Conservation (phyloP, 1,140 invertebrate genomes). For the Papilio dardanus region DNA sequence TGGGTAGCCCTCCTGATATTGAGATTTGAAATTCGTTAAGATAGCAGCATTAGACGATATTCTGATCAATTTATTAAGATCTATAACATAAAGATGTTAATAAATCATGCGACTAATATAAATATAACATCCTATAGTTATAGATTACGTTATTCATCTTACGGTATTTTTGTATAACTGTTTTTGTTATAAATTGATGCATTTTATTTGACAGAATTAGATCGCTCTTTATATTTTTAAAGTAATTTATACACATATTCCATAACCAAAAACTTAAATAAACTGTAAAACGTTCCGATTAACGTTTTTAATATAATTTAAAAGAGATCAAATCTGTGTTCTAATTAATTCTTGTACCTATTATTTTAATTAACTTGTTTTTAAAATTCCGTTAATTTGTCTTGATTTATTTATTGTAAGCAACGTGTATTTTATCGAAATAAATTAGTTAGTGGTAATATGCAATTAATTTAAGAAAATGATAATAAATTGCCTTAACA, state of each 20-base stretch:
- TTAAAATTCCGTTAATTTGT: slow-evolving; percentile 5
- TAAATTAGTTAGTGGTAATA: not conserved
- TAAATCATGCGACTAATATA: not conserved
- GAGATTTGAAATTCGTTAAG: not conserved
- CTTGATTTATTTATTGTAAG: not conserved
- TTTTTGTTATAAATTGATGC: not conserved
- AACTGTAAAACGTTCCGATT: slow-evolving; percentile 26
- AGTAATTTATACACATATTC: not conserved
- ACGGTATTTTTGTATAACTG: slow-evolving; percentile 6
- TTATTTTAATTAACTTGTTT: slow-evolving; percentile 18
- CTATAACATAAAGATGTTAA: too few relatives aligned
- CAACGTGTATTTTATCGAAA: not conserved
- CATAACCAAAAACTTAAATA: not conserved
- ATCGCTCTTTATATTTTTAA: not conserved
- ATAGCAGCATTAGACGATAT: not conserved
- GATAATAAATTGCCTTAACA: slow-evolving; percentile 16
- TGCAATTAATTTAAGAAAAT: slow-evolving; percentile 10
- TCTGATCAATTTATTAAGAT: not conserved
- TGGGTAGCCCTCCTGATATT: too few relatives aligned
- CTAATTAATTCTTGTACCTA: slow-evolving; percentile 10
- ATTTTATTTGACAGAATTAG: slow-evolving; percentile 17
- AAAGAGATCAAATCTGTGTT: slow-evolving; percentile 13
- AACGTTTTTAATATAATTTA: slow-evolving; percentile 18
- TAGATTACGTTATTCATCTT: not conserved
- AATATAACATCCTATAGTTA: not conserved